Percentiles rank a stretch among this genome's conserved stretches.
Conservation (phyloP, 2,113 vertebrate species). For the Datnioides undecimradiatus region DNA sequence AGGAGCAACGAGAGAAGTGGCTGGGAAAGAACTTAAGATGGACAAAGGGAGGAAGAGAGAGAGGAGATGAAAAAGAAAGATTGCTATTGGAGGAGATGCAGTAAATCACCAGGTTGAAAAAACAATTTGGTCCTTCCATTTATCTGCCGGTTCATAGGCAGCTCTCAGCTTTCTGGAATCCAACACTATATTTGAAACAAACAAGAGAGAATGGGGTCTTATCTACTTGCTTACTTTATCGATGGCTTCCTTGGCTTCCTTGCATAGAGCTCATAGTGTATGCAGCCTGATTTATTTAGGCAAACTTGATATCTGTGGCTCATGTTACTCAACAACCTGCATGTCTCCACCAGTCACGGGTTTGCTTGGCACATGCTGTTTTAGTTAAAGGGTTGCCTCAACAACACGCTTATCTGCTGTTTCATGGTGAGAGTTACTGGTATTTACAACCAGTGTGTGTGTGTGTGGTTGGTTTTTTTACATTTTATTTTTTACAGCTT, state of each 20-base stretch:
- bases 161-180: slow-evolving; percentile 17
- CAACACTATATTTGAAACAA: slow-evolving; percentile 27
- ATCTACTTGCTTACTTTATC: slow-evolving; percentile 32
- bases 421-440: slow-evolving; percentile 37
- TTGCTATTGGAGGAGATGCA: slow-evolving; percentile 31
- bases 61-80: slow-evolving; percentile 53
- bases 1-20: slow-evolving; percentile 32
- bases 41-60: slow-evolving; percentile 22
- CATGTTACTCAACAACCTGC: slow-evolving; percentile 20
- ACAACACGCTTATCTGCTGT: slow-evolving; percentile 32
- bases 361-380: slow-evolving; percentile 5
- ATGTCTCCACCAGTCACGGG: not conserved
- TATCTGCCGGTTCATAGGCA: slow-evolving; percentile 35
- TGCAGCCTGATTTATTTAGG: slow-evolving; percentile 12
- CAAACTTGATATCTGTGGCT: slow-evolving; percentile 23
- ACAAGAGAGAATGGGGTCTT: slow-evolving; percentile 12
- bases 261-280: not conserved
- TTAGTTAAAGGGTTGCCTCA: slow-evolving; percentile 11
- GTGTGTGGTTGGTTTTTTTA: too few relatives aligned
- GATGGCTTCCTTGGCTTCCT: not conserved
- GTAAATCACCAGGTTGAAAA: slow-evolving; percentile 57
- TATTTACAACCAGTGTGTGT: slow-evolving; percentile 65
- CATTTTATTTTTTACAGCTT: slow-evolving; percentile 64
- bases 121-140: slow-evolving; percentile 39
- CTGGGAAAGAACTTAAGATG: slow-evolving; percentile 49